A percentile compares a stretch with the other conserved stretches of the same genome.
Evolutionary conservation across 2,113 vertebrate genomes (phyloP).

Genomic region (Plestiodon gilberti): DNA sequence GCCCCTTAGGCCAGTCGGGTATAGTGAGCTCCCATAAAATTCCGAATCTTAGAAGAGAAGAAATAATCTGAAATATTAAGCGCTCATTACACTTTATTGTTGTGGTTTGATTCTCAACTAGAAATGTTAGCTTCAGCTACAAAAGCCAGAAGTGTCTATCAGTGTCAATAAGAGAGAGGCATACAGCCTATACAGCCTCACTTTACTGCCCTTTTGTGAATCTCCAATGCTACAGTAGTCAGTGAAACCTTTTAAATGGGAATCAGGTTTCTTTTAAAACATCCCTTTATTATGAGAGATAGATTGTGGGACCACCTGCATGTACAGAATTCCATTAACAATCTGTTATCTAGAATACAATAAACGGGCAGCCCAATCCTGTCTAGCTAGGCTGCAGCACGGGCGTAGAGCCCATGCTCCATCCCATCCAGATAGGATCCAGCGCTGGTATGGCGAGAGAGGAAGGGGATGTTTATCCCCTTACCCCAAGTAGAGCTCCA

Average conservation of each 20-base stretch:
- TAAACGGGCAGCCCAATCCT: too few species aligned
- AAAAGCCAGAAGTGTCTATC: not conserved
- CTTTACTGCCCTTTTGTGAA: not conserved
- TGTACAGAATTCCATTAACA: not conserved
- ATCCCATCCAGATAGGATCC: too few species aligned
- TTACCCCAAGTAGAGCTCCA: too few species aligned
- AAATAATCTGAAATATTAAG: not conserved
- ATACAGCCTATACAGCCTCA: not conserved
- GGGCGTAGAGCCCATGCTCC: too few species aligned
- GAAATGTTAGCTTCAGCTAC: not conserved
- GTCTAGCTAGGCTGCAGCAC: too few species aligned
- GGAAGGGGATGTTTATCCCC: too few species aligned
- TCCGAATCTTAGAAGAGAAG: not conserved
- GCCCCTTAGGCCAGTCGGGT: too few species aligned
- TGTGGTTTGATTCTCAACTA: not conserved
- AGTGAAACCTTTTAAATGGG: not conserved
- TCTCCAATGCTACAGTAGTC: not conserved
- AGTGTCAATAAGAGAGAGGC: not conserved
- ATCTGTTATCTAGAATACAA: not conserved
- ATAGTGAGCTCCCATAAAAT: too few species aligned
- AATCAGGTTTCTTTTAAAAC: not conserved
- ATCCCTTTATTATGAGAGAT: not conserved
- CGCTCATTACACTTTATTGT: not conserved
- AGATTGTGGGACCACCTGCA: not conserved
- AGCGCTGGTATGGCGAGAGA: too few species aligned